A percentile compares a stretch with the other conserved stretches of the same genome.
phyloP scores from a whole-genome alignment of 2,888 invertebrate genomes.

The Pantelozetes paolii region DNA sequence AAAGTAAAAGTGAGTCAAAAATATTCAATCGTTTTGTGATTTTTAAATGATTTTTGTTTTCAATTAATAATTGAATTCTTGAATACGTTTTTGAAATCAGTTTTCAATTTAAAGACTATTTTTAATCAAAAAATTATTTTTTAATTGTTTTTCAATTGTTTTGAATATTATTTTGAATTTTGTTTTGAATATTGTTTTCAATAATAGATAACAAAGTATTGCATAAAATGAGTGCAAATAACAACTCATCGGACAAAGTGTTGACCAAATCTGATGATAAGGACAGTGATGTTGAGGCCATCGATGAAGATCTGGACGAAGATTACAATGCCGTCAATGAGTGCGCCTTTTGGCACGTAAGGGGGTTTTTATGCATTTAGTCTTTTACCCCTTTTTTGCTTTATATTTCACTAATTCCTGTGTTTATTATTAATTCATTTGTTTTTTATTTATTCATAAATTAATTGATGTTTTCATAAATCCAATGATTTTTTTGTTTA shows the following conservation, averaged over 20 bases:
- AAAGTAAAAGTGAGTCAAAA: conserved; percentile 1
- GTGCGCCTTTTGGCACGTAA: conserved; percentile 42
- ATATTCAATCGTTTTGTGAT: background rate
- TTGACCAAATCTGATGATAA: background rate
- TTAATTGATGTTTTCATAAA: no score
- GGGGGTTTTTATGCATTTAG: background rate
- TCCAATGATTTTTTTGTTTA: no score
- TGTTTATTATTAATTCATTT: no score
- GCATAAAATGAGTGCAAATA: background rate
- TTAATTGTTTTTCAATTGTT: background rate
- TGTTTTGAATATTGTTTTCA: background rate
- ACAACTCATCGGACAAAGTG: background rate
- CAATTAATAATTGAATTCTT: background rate
- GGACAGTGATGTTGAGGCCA: background rate
- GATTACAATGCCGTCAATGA: conserved; percentile 27
- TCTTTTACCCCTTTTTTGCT: no score
- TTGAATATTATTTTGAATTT: background rate
- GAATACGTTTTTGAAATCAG: background rate
- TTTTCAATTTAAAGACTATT: background rate
- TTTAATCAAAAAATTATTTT: background rate
- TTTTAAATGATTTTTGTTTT: background rate
- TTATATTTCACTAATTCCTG: no score
- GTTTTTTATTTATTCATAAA: no score
- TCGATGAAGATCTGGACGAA: conserved; percentile 7
- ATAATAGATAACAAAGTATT: background rate